Conservation (phyloP, 2,888 invertebrate genomes). For the Latrodectus hesperus region DNA sequence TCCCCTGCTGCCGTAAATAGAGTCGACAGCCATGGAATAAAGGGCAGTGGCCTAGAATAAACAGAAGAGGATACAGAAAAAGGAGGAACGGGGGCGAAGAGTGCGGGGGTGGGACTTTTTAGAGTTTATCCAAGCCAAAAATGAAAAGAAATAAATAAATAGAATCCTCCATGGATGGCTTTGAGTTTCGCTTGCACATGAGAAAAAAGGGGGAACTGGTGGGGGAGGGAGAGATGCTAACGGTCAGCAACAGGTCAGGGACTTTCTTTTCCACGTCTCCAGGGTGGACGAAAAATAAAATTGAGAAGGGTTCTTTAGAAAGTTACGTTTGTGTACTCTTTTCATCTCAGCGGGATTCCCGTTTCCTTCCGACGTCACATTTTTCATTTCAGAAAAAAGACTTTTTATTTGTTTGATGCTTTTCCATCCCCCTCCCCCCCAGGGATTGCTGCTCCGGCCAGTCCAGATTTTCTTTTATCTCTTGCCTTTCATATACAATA, state of each 20-base stretch:
- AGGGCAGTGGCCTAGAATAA: no score
- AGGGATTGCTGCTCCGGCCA: background rate
- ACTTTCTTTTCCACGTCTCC: background rate
- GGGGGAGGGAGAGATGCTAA: background rate
- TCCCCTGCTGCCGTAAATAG: no score
- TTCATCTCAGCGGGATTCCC: background rate
- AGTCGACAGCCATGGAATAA: no score
- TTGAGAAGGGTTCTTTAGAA: conserved; percentile 5
- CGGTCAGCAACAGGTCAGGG: conserved; percentile 5
- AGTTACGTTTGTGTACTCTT: conserved; percentile 2
- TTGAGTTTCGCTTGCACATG: background rate
- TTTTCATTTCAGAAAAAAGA: background rate
- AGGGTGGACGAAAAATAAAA: background rate
- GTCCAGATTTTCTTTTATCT: background rate
- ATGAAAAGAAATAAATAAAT: background rate
- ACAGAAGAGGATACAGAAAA: no score
- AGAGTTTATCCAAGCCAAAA: conserved; percentile 4
- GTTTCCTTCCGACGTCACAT: background rate
- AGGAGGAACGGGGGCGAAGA: no score
- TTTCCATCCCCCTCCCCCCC: background rate
- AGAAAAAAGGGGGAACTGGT: background rate
- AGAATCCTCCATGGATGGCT: background rate
- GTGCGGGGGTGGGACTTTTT: background rate
- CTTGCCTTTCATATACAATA: background rate
- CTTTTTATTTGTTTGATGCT: background rate